Percentiles rank a stretch among this genome's conserved stretches.
Conservation (phyloP, 2,888 invertebrate species). For the Conomelus anceps region DNA sequence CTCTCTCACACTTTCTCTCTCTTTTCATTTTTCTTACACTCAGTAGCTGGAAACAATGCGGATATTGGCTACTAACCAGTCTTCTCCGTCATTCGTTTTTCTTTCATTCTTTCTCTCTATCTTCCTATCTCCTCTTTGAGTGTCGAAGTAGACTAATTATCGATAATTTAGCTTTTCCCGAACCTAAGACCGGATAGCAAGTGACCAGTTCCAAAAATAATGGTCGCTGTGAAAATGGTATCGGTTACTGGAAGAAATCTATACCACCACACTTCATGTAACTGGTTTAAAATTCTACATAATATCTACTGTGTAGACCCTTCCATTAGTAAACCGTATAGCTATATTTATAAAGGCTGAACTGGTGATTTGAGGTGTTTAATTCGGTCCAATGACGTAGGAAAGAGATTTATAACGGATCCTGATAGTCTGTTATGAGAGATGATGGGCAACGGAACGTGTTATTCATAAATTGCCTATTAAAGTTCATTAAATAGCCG, state of each 20-base stretch:
- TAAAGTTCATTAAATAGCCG: not conserved
- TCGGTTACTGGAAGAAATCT: not conserved
- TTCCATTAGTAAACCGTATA: too few relatives aligned
- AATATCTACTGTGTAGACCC: not conserved
- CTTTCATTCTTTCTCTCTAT: not conserved
- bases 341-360: too few relatives aligned
- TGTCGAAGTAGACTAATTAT: not conserved
- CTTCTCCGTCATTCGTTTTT: not conserved
- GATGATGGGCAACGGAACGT: not conserved
- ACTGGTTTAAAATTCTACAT: not conserved
- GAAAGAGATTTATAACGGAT: not conserved
- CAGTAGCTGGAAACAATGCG: not conserved
- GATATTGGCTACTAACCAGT: not conserved
- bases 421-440: not conserved
- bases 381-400: not conserved
- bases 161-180: not conserved
- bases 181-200: not conserved
- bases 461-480: not conserved
- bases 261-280: not conserved
- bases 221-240: not conserved
- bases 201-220: not conserved
- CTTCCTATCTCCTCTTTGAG: not conserved
- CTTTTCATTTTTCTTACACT: not conserved
- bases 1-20: not conserved
- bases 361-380: not conserved